Evolutionary conservation across 2,113 vertebrate species (phyloP).

Genomic region (Chamaetylas fuelleborni): DNA sequence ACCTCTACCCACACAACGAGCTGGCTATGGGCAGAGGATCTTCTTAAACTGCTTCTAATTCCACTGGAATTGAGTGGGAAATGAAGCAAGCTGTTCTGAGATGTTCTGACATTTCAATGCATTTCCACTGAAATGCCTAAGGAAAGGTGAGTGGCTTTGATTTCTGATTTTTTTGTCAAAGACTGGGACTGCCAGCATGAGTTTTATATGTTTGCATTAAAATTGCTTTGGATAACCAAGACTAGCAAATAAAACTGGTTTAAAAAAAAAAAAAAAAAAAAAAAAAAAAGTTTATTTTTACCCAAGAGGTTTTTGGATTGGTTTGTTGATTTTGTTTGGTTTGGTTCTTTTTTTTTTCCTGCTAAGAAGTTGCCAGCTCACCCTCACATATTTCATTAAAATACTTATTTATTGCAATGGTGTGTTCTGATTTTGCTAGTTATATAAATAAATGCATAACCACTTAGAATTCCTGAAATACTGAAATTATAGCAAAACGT

Average conservation of each 20-base stretch:
- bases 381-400: neutral
- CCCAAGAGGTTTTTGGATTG: neutral
- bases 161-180: neutral
- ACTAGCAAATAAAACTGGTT: neutral
- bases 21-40: fast-evolving
- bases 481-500: neutral
- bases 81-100: neutral
- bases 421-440: neutral
- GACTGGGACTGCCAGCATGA: fast-evolving
- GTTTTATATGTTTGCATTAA: neutral
- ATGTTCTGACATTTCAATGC: neutral
- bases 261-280: neutral
- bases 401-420: neutral
- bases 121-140: neutral
- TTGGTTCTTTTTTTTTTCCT: neutral
- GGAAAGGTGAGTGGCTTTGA: neutral
- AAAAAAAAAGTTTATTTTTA: neutral
- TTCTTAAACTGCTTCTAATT: neutral
- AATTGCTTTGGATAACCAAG: neutral
- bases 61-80: neutral
- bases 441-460: constrained; percentile 12
- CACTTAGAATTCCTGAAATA: neutral
- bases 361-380: neutral
- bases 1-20: fast-evolving
- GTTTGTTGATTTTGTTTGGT: neutral